These are phyloP conservation scores for Tenebrosternarchus preto DNA, from an alignment of 2,113 vertebrate genomes.

Conservation along the genomic window DNA sequence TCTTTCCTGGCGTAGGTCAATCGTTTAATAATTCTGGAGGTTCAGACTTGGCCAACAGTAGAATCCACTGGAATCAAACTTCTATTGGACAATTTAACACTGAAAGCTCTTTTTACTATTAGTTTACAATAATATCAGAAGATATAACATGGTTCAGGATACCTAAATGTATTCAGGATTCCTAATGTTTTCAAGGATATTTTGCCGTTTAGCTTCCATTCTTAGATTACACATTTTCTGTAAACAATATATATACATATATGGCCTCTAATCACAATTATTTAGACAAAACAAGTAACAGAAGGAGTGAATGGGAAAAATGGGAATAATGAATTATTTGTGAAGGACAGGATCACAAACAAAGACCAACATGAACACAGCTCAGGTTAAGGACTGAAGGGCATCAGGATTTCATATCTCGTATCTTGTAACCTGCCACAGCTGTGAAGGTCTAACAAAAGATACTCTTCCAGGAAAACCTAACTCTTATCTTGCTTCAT, in stretches of 20 bases:
- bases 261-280: no score
- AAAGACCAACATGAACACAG: no score
- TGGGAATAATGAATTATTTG: no score
- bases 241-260: no score
- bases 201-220: no score
- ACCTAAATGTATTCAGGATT: neutral
- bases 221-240: no score
- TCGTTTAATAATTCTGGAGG: slow-evolving; percentile 44
- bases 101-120: neutral
- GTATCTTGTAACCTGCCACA: neutral
- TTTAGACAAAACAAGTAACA: no score
- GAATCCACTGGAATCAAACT: neutral
- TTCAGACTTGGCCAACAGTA: slow-evolving; percentile 9
- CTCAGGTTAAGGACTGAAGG: neutral
- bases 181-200: neutral
- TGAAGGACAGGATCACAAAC: no score
- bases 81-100: neutral
- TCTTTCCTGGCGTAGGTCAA: slow-evolving; percentile 27
- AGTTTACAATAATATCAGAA: neutral
- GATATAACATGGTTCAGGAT: neutral
- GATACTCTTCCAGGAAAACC: neutral
- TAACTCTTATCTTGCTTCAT: neutral
- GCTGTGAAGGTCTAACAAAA: neutral
- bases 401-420: slow-evolving; percentile 2
- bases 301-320: no score